Conservation (phyloP, 2,797 vertebrate genomes). For the Tinamus major region DNA sequence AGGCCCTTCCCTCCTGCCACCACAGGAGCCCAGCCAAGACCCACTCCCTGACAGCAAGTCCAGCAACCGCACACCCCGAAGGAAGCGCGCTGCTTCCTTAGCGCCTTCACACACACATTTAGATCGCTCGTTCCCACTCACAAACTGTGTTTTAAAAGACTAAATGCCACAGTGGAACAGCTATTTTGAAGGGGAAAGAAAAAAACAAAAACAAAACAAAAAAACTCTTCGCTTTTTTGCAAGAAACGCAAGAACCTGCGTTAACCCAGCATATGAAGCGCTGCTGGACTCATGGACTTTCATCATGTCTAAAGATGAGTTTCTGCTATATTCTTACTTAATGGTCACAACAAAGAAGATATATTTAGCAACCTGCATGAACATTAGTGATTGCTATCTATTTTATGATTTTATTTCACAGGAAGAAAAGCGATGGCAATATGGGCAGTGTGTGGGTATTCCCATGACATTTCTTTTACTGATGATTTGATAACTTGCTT, state of each 20-base stretch:
- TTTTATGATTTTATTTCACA: neutral
- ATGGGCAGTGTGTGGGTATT: neutral
- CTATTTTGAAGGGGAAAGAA: neutral
- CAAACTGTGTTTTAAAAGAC: neutral
- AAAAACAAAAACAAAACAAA: neutral
- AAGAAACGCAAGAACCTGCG: neutral
- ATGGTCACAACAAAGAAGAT: neutral
- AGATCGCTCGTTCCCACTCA: neutral
- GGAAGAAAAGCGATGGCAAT: neutral
- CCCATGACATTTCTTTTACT: neutral
- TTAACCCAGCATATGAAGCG: rapidly evolving
- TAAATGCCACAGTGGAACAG: neutral
- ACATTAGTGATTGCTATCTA: neutral
- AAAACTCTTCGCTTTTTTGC: neutral
- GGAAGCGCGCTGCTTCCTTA: neutral
- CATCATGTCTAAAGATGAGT: neutral
- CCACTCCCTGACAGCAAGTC: neutral
- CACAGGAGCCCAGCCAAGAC: neutral
- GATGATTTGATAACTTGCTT: neutral
- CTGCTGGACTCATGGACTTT: rapidly evolving
- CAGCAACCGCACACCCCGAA: neutral
- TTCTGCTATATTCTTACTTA: neutral
- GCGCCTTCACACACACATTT: neutral
- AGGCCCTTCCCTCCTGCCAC: rapidly evolving
- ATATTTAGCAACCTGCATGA: neutral